Conservation (phyloP, 2,888 invertebrate genomes). For the Plagodis dolabraria region DNA sequence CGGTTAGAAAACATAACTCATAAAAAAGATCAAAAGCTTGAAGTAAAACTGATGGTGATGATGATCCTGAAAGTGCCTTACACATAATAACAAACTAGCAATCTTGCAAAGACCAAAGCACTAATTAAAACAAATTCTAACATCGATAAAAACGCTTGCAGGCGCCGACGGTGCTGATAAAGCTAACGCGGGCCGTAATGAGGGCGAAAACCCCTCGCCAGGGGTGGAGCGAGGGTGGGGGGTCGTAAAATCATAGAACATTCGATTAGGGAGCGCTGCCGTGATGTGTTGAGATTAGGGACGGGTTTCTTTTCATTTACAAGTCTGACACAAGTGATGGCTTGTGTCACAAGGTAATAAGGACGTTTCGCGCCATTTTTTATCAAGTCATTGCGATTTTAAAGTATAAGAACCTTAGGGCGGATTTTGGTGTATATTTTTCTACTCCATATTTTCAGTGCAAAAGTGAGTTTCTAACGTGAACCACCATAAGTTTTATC, state of each 20-base stretch:
- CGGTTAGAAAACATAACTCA: too few relatives aligned
- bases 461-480: too few relatives aligned
- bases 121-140: conserved; percentile 61
- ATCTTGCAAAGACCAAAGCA: conserved; percentile 33
- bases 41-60: too few relatives aligned
- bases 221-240: conserved; percentile 18
- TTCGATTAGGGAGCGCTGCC: conserved; percentile 14
- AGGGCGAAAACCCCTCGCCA: conserved; percentile 24
- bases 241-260: conserved; percentile 22
- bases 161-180: conserved; percentile 48
- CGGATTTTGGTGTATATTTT: too few relatives aligned
- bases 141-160: conserved; percentile 54
- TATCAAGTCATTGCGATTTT: too few relatives aligned
- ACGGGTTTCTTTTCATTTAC: conserved; percentile 6
- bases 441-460: too few relatives aligned
- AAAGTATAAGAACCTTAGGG: too few relatives aligned
- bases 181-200: conserved; percentile 48
- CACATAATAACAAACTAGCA: conserved; percentile 26
- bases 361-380: too few relatives aligned
- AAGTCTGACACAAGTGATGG: neutral
- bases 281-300: conserved; percentile 13
- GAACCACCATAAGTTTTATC: too few relatives aligned
- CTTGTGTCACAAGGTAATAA: neutral
- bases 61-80: neutral
- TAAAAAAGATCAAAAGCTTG: too few relatives aligned